Percentiles rank a stretch among this genome's conserved stretches.
phyloP scores from a whole-genome alignment of 2,797 vertebrate species.

The Vultur gryphus region DNA sequence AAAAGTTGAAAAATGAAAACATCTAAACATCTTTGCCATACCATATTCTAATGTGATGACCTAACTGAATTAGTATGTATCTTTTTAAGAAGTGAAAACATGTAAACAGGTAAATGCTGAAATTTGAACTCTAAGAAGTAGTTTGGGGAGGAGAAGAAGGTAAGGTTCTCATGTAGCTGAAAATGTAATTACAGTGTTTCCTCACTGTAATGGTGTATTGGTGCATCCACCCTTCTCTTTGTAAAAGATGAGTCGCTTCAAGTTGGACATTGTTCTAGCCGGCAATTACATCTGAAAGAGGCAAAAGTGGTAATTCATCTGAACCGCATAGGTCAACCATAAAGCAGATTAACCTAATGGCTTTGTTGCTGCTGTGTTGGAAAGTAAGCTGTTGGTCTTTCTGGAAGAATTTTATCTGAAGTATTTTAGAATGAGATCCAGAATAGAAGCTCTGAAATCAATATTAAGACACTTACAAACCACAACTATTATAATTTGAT shows the following conservation, averaged over 20 bases:
- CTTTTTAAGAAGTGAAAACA: not conserved
- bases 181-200: not conserved
- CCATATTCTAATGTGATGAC: not conserved
- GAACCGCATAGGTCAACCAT: not conserved
- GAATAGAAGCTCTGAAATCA: constrained; percentile 38
- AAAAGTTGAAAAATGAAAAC: not conserved
- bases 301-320: not conserved
- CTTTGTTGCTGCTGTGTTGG: not conserved
- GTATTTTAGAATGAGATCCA: not conserved
- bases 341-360: constrained; percentile 1
- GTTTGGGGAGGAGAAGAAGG: not conserved
- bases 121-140: not conserved
- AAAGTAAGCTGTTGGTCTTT: constrained; percentile 1
- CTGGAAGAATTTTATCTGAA: constrained; percentile 20
- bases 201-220: not conserved
- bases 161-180: not conserved
- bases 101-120: not conserved
- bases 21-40: not conserved
- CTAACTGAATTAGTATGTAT: not conserved
- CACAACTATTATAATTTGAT: constrained; percentile 36
- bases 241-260: not conserved
- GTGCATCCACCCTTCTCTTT: not conserved
- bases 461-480: constrained; percentile 44
- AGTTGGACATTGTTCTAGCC: not conserved
- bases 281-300: not conserved